Conservation (phyloP, 2,113 vertebrate genomes). For the Poecilia latipinna region DNA sequence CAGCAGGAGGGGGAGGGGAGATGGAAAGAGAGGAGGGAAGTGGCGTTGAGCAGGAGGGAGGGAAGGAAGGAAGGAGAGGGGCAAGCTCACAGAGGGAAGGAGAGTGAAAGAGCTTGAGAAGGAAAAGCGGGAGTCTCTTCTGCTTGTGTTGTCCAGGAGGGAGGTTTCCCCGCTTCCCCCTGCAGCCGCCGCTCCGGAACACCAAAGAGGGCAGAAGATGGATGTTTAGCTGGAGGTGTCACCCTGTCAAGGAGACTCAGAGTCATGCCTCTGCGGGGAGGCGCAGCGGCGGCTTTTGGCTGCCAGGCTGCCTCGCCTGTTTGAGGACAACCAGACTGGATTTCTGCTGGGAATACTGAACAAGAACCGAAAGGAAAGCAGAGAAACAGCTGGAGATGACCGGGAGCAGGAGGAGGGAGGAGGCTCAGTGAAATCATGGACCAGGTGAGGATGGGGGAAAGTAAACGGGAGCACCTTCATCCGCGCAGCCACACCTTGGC, state of each 20-base stretch:
- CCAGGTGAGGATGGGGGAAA: conserved; percentile 74
- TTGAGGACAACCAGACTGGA: conserved; percentile 40
- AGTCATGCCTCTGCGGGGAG: conserved; percentile 63
- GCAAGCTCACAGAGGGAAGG: conserved; percentile 56
- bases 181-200: conserved; percentile 26
- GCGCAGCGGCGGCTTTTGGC: conserved; percentile 32
- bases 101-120: conserved; percentile 57
- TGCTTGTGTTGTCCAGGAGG: conserved; percentile 47
- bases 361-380: conserved; percentile 13
- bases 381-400: conserved; percentile 48
- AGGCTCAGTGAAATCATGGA: conserved; percentile 77
- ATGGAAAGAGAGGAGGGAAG: conserved; percentile 58
- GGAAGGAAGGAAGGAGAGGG: conserved; percentile 25
- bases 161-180: conserved; percentile 33
- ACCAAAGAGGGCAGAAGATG: conserved; percentile 11
- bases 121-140: conserved; percentile 68
- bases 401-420: conserved; percentile 63
- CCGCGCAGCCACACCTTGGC: conserved; percentile 32
- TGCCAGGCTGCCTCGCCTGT: conserved; percentile 60
- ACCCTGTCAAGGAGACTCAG: conserved; percentile 53
- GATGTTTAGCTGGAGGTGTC: conserved; percentile 32
- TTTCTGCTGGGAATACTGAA: conserved; percentile 50
- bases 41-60: conserved; percentile 34
- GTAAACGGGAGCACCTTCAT: conserved; percentile 46
- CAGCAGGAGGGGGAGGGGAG: conserved; percentile 69